Evolutionary conservation across 2,797 vertebrate genomes (phyloP), one percentile per base, ranked within the genome.

Genomic region (Orestias chungarensis): DNA sequence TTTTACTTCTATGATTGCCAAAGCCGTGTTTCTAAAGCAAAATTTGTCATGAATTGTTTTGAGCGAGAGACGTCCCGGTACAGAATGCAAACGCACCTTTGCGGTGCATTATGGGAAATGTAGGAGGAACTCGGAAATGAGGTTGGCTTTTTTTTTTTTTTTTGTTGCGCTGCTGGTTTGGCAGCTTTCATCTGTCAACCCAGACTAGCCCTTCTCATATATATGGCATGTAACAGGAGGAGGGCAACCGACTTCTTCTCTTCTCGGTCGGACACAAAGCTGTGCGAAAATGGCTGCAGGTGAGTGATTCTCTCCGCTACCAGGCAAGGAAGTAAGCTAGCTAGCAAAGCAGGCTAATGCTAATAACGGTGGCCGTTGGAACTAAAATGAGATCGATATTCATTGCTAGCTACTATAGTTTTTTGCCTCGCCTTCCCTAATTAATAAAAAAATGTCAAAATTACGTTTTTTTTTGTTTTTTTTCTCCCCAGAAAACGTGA

Each of bases 401-500:
- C 35, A 12, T 14, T 40, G 25, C 35, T 40, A 42, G 35, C 35
- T 40, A 15, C 6, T 15, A 4, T n/a, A 25, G 10, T 6, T 38
- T 33, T 62, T 40, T 4, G 35, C 59, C 18, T 33, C 17, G 20
- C 54, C 8, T 15, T 57, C 31, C 3, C 17, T 38, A n/a, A 10
- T 14, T 6, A 14, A 62, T 35, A 8, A 40, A 62, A n/a, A 38
- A 40, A 62, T 40, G 59, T 11, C 20, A 0, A 14, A 27, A 57
- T 23, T 35, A 6, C 20, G 23, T 59, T 15, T 1, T 20, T 25
- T 47, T 78, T 73, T 20, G 0, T 0, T 1, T 0, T 0, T 66
- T 91, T 83, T 67, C 42, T 70, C 20, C 40, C 10, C 92, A 98
- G 98, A 97, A 87, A 95, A 94, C 66, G 97, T 95, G 88, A 96